phyloP scores from a whole-genome alignment of 2,113 vertebrate genomes.

The Trematocara nigrifrons region DNA sequence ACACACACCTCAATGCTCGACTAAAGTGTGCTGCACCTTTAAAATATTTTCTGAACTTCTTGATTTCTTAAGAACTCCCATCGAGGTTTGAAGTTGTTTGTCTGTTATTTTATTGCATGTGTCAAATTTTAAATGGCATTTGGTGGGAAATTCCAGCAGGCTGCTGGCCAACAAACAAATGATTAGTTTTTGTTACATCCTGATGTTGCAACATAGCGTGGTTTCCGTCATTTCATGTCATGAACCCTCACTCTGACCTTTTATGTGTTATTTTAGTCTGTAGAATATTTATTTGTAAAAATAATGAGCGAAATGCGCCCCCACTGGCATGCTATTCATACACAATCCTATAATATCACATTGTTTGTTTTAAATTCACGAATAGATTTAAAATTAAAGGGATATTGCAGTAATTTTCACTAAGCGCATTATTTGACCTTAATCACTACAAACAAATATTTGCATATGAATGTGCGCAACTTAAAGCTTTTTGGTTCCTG shows the following conservation, averaged over 20 bases:
- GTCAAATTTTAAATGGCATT: not conserved
- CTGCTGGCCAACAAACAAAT: not conserved
- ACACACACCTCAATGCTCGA: not conserved
- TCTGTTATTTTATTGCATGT: not conserved
- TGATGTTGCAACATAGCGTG: not conserved
- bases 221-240: not conserved
- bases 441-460: not conserved
- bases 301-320: rapidly evolving
- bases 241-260: not conserved
- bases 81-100: not conserved
- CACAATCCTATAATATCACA: not conserved
- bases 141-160: not conserved
- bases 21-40: not conserved
- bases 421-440: not conserved
- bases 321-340: not conserved
- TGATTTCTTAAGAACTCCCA: not conserved
- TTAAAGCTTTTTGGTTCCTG: not conserved
- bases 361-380: not conserved
- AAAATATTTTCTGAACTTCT: not conserved
- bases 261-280: not conserved
- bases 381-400: not conserved
- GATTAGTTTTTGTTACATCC: not conserved
- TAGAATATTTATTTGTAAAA: not conserved
- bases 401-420: not conserved
- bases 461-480: not conserved